Evolutionary conservation across 2,888 invertebrate species (phyloP).

Genomic region (Podotricha telesiphe): DNA sequence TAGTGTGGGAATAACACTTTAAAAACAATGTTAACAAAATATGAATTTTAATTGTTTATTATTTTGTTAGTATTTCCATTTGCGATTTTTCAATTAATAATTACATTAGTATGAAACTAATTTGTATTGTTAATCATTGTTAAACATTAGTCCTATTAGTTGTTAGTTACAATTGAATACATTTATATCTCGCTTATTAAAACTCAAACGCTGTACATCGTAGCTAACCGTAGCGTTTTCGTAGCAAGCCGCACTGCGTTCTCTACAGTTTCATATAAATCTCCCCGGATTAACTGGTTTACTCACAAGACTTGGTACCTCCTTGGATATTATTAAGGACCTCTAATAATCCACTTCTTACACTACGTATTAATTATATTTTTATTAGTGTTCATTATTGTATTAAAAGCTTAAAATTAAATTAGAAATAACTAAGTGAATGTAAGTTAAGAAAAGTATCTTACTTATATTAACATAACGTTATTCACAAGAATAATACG

Average conservation of each 20-base stretch:
- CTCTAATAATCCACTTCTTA: slow-evolving; percentile 52
- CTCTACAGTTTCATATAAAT: slow-evolving; percentile 71
- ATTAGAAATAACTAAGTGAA: slow-evolving; percentile 5
- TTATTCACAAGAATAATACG: slow-evolving; percentile 15
- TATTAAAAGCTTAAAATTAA: neutral
- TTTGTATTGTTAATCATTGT: no score
- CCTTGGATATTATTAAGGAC: slow-evolving; percentile 64
- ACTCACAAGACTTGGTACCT: slow-evolving; percentile 68
- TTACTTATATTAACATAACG: neutral
- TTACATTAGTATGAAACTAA: no score
- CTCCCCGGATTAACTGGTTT: slow-evolving; percentile 72
- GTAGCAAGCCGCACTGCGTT: slow-evolving; percentile 65
- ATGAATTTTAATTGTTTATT: no score
- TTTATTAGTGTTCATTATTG: slow-evolving; percentile 12
- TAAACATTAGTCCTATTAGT: no score
- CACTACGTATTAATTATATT: slow-evolving; percentile 21
- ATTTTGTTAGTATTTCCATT: no score
- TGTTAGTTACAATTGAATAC: neutral
- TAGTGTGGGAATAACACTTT: no score
- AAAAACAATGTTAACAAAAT: no score
- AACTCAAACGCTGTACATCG: slow-evolving; percentile 36
- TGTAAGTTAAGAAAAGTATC: neutral
- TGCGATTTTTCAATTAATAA: no score
- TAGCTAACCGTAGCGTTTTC: slow-evolving; percentile 46
- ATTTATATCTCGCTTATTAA: slow-evolving; percentile 20